Conservation (phyloP, 2,888 invertebrate genomes). For the Epirrita christyi region DNA sequence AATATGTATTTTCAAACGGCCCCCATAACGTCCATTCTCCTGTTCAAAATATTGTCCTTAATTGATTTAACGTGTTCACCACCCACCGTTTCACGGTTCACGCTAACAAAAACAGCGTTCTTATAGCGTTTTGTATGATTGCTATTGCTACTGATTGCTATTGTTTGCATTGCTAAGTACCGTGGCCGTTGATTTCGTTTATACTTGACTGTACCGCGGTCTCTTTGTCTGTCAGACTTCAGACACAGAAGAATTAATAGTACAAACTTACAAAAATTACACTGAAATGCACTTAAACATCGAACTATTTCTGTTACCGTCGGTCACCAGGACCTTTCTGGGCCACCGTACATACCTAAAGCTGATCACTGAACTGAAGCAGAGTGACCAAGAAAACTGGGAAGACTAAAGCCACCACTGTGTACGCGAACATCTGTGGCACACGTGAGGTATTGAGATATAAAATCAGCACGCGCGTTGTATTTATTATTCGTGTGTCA, state of each 20-base stretch:
- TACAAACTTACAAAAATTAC: background rate
- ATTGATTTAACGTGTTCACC: conserved; percentile 73
- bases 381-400: too few relatives aligned
- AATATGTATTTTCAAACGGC: conserved; percentile 18
- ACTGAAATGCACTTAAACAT: background rate
- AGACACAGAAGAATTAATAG: conserved; percentile 4
- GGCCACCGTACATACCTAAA: too few relatives aligned
- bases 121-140: conserved; percentile 61
- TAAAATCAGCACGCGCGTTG: too few relatives aligned
- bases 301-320: too few relatives aligned
- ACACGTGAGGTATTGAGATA: too few relatives aligned
- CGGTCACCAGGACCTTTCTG: too few relatives aligned
- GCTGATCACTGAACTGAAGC: too few relatives aligned
- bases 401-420: too few relatives aligned
- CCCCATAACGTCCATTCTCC: conserved; percentile 10
- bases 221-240: conserved; percentile 64
- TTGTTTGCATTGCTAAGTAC: conserved; percentile 77
- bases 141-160: conserved; percentile 65
- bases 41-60: conserved; percentile 60
- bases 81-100: conserved; percentile 52
- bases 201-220: conserved; percentile 68
- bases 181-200: conserved; percentile 58
- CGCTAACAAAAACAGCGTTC: conserved; percentile 63
- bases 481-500: too few relatives aligned
- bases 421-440: too few relatives aligned